Conservation (phyloP, 2,888 invertebrate genomes). For the Priocnemis perturbator region DNA sequence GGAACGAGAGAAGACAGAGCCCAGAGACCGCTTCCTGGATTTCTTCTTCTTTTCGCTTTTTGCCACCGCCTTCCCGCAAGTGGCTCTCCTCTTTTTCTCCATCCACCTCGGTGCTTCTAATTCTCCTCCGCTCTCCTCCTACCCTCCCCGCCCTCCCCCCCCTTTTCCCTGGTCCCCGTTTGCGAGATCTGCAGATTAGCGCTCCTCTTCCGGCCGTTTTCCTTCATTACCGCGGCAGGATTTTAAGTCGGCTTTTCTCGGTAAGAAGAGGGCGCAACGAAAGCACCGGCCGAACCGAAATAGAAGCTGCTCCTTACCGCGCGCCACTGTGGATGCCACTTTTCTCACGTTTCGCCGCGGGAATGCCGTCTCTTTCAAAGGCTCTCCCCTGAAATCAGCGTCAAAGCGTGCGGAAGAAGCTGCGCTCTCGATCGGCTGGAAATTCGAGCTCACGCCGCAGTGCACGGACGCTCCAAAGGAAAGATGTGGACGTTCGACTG, state of each 20-base stretch:
- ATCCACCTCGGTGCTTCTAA: neutral
- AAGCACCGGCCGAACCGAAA: neutral
- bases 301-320: neutral
- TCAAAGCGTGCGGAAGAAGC: too few species aligned
- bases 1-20: neutral
- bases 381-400: neutral
- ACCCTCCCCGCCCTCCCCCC: neutral
- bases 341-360: too few species aligned
- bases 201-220: neutral
- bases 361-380: too few species aligned
- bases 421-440: too few species aligned
- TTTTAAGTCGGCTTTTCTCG: too few species aligned
- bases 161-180: neutral
- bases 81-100: conserved; percentile 1
- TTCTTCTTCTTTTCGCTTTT: conserved; percentile 42
- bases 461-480: too few species aligned
- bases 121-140: conserved; percentile 1
- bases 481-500: too few species aligned
- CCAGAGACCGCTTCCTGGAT: conserved; percentile 54
- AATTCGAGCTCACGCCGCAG: too few species aligned
- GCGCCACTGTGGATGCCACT: neutral
- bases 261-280: too few species aligned
- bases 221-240: too few species aligned
- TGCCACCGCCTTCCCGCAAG: conserved; percentile 22
- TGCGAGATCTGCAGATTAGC: conserved; percentile 9